Conservation (phyloP, 2,888 invertebrate genomes). For the Petrophora chlorosata region DNA sequence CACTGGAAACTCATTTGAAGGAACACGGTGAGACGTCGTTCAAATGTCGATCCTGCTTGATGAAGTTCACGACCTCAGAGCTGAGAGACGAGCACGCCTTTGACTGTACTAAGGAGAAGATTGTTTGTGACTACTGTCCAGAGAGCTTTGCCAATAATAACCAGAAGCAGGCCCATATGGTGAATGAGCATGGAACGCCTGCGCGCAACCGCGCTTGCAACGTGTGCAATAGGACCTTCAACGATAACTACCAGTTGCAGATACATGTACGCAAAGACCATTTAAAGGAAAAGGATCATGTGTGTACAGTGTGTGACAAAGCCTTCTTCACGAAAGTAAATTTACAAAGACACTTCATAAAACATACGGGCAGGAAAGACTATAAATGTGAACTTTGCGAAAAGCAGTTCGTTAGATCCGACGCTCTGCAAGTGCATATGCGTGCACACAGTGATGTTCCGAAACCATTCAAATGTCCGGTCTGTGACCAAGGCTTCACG, state of each 20-base stretch:
- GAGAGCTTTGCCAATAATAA: slow-evolving; percentile 48
- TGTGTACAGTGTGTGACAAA: slow-evolving; percentile 51
- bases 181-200: slow-evolving; percentile 45
- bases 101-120: not conserved
- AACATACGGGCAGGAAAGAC: slow-evolving; percentile 44
- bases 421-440: slow-evolving; percentile 50
- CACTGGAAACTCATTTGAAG: not conserved
- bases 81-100: not conserved
- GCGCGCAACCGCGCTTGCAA: slow-evolving; percentile 42
- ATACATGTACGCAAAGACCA: slow-evolving; percentile 50
- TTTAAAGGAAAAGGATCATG: slow-evolving; percentile 48
- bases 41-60: slow-evolving; percentile 2
- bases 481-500: slow-evolving; percentile 45
- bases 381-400: slow-evolving; percentile 52
- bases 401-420: slow-evolving; percentile 41
- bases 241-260: slow-evolving; percentile 37
- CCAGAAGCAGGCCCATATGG: slow-evolving; percentile 46
- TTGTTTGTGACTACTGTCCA: slow-evolving; percentile 40
- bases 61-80: not conserved
- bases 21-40: not conserved
- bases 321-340: slow-evolving; percentile 50
- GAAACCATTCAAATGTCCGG: slow-evolving; percentile 33
- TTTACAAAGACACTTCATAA: slow-evolving; percentile 45
- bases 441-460: slow-evolving; percentile 37
- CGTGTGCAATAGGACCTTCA: slow-evolving; percentile 55